These are phyloP conservation scores for Periophthalmus modestus DNA, from an alignment of 2,113 vertebrate species.

Conservation along the genomic window DNA sequence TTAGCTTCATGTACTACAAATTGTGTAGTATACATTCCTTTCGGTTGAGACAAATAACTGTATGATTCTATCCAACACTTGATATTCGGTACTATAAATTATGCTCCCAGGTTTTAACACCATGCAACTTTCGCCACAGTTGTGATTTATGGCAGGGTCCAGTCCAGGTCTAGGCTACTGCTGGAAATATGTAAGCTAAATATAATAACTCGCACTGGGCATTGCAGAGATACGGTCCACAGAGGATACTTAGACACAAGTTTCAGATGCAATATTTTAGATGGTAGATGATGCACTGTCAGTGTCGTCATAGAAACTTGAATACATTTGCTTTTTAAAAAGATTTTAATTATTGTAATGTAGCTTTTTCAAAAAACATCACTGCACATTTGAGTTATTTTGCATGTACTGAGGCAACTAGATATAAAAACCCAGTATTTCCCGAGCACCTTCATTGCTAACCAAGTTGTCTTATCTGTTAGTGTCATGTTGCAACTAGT, in stretches of 20 bases:
- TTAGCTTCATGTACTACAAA: conserved; percentile 31
- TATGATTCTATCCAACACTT: conserved; percentile 28
- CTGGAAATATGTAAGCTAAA: conserved; percentile 42
- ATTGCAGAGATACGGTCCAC: conserved; percentile 40
- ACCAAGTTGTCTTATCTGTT: too few species aligned
- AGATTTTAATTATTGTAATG: neutral
- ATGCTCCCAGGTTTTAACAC: conserved; percentile 49
- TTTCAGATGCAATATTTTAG: conserved; percentile 1
- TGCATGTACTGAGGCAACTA: too few species aligned
- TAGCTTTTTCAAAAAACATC: too few species aligned
- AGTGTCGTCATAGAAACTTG: neutral
- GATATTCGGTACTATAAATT: conserved; percentile 53
- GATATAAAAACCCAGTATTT: too few species aligned
- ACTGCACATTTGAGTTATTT: too few species aligned
- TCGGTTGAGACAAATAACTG: conserved; percentile 36
- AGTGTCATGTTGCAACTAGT: too few species aligned
- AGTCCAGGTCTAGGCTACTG: conserved; percentile 11
- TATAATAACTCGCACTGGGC: conserved; percentile 42
- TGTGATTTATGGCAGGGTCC: conserved; percentile 43
- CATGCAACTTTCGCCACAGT: conserved; percentile 43
- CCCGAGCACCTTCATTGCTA: too few species aligned
- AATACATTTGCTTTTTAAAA: neutral
- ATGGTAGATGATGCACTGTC: neutral
- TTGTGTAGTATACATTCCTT: conserved; percentile 21
- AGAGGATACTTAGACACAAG: conserved; percentile 30